Evolutionary conservation across 2,888 invertebrate species (phyloP), one percentile per base, ranked within the genome.

Genomic region (Orthonychiurus folsomi): DNA sequence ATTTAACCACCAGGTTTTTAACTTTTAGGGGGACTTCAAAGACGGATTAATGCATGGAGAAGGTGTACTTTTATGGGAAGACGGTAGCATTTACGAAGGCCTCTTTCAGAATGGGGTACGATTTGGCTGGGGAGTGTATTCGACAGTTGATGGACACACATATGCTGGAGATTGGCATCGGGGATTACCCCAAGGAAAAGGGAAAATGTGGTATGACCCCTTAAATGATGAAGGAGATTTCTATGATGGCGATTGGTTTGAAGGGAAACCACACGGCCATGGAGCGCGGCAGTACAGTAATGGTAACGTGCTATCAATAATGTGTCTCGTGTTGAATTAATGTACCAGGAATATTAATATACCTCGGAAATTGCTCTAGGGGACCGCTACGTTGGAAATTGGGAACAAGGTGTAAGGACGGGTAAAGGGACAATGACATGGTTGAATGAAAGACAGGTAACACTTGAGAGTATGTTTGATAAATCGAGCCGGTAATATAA

Each of bases 341-440:
- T n/a, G n/a, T n/a, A n/a, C n/a, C n/a, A n/a, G n/a, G n/a, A n/a
- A n/a, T n/a, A n/a, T n/a, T n/a, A n/a, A n/a, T n/a, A n/a, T n/a
- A 65, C 65, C 24, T 48, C 47, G 20, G n/a, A n/a, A n/a, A n/a
- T n/a, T n/a, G n/a, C n/a, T n/a, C n/a, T n/a, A n/a, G 59, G 60
- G 12, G 66, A 63, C 37, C 18, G 61, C 1, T 71, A 69, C 54
- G 61, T 70, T 15, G 72, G 72, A 12, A 62, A 65, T 23, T 72
- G 69, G 66, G 47, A 50, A 0, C 21, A 62, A 1, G 70, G 70
- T 15, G n/a, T 37, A 18, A 50, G 72, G 5, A 60, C 58, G 56
- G 72, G 70, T 0, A 61, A 59, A 23, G 72, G 70, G 48, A 70
- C 69, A 3, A 72, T 72, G 69, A 63, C 69, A 20, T 72, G 70